Percentiles rank a stretch among this genome's conserved stretches.
Evolutionary conservation across 2,113 vertebrate genomes (phyloP).

Genomic region (Terrapene triunguis): DNA sequence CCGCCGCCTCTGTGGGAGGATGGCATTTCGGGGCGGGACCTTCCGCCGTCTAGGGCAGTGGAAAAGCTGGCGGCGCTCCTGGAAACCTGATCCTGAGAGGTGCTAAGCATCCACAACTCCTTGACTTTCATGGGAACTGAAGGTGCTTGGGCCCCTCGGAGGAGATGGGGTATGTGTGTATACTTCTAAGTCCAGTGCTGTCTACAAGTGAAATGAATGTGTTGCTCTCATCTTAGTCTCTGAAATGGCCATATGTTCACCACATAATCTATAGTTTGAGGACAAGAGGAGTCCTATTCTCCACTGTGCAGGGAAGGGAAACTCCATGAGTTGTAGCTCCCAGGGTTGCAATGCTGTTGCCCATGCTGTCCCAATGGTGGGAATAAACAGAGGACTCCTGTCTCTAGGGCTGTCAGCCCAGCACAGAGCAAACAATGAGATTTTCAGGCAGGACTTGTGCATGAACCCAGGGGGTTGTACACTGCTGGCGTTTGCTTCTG

Average conservation of each 20-base stretch:
- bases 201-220: neutral
- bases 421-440: neutral
- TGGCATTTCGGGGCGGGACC: too few species aligned
- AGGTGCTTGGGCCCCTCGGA: neutral
- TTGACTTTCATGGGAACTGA: neutral
- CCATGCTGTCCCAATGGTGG: neutral
- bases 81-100: fast-evolving
- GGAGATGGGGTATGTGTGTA: neutral
- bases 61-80: too few species aligned
- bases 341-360: neutral
- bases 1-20: too few species aligned
- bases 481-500: too few species aligned
- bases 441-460: neutral
- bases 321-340: too few species aligned
- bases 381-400: neutral
- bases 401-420: neutral
- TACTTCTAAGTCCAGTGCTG: neutral
- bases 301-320: neutral
- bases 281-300: too few species aligned
- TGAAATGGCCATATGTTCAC: neutral
- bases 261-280: neutral
- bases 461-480: too few species aligned
- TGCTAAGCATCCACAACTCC: neutral
- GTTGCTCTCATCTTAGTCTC: neutral
- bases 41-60: too few species aligned